Conservation (phyloP, 2,888 invertebrate species). For the Eucera pruinosa region DNA sequence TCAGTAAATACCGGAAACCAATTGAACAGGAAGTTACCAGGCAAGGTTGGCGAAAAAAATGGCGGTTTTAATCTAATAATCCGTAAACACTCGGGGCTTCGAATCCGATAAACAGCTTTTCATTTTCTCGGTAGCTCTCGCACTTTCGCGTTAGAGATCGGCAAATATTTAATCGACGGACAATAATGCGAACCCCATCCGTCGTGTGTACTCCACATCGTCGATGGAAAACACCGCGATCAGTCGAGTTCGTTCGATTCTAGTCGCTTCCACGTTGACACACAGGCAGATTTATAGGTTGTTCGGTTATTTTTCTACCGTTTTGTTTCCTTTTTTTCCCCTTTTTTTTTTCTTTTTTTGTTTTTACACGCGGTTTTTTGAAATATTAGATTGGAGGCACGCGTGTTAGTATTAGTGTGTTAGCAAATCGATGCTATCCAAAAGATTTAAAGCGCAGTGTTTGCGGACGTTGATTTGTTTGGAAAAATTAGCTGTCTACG, state of each 20-base stretch:
- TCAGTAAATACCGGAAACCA: conserved; percentile 21
- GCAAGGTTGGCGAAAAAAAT: neutral
- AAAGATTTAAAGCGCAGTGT: no score
- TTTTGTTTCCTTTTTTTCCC: neutral
- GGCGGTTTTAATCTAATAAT: conserved; percentile 32
- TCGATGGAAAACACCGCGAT: neutral
- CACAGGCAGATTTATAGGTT: conserved; percentile 6
- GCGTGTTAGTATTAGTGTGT: neutral
- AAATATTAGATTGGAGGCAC: conserved; percentile 5
- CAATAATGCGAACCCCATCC: conserved; percentile 10
- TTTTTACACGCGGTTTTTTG: neutral
- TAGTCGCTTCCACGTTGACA: conserved; percentile 10
- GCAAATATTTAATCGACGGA: conserved; percentile 21
- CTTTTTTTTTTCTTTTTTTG: neutral
- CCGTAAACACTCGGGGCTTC: neutral
- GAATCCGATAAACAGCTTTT: conserved; percentile 8
- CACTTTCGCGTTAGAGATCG: neutral
- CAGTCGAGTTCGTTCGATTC: conserved; percentile 14
- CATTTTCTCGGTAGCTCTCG: neutral
- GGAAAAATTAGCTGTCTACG: no score
- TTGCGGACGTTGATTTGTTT: neutral
- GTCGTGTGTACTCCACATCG: neutral
- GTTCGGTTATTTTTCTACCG: neutral
- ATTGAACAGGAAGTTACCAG: neutral
- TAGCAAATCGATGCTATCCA: neutral